Conservation (phyloP, 2,797 vertebrate genomes). For the Gadopsis bispinosus region DNA sequence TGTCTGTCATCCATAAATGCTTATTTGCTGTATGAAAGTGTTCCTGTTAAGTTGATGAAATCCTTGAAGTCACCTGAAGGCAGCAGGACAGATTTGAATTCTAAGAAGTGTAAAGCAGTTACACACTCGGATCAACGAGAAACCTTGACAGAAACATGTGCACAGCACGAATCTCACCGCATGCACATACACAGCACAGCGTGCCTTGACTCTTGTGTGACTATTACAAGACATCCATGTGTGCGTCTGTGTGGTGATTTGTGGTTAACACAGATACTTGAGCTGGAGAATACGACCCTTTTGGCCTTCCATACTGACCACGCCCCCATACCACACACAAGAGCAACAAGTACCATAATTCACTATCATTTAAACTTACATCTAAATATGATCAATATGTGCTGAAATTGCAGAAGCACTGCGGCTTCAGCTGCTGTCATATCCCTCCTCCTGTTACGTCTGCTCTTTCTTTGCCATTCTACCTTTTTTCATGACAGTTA, state of each 20-base stretch:
- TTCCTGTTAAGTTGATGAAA: neutral
- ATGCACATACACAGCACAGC: neutral
- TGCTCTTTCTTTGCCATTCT: constrained; percentile 17
- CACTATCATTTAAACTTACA: neutral
- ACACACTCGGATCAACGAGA: neutral
- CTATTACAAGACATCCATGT: neutral
- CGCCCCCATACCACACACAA: neutral
- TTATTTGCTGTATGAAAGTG: neutral
- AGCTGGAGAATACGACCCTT: neutral
- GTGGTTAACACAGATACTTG: neutral
- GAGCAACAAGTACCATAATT: neutral
- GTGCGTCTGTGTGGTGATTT: neutral
- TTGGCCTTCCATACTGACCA: neutral
- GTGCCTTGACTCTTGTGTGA: neutral
- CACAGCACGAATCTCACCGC: neutral
- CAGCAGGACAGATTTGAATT: neutral
- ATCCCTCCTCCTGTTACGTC: constrained; percentile 17
- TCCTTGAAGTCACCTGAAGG: neutral
- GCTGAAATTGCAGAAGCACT: neutral
- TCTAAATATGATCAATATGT: neutral
- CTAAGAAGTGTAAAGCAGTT: neutral
- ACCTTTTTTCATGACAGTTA: constrained; percentile 47
- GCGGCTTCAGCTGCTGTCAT: constrained; percentile 41
- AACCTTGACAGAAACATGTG: no score
- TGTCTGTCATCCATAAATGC: neutral